Evolutionary conservation across 2,113 vertebrate species (phyloP).

Genomic region (Pogonocichla stellata): DNA sequence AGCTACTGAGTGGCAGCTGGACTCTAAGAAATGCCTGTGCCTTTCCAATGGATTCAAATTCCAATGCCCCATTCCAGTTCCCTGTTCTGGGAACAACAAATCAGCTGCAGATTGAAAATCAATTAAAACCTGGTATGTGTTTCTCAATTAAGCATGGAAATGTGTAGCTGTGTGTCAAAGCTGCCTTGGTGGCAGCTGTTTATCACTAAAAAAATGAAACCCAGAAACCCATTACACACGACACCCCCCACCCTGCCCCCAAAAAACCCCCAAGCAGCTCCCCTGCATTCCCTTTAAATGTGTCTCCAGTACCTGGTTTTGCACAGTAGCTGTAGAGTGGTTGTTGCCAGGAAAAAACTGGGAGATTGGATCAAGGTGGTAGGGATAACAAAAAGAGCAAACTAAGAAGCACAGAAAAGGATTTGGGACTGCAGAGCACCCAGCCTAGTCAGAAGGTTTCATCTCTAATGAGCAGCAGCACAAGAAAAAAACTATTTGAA

Average conservation of each 20-base stretch:
- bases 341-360: neutral
- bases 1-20: neutral
- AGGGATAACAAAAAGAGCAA: neutral
- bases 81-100: neutral
- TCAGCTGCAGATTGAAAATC: neutral
- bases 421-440: neutral
- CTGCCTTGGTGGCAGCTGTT: neutral
- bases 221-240: fast-evolving
- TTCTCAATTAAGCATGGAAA: neutral
- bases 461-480: neutral
- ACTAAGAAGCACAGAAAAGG: neutral
- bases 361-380: neutral
- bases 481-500: neutral
- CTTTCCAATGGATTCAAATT: neutral
- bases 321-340: neutral
- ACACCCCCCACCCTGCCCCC: neutral
- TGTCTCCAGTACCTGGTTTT: neutral
- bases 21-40: neutral
- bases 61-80: neutral
- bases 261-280: neutral
- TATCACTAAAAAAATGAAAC: neutral
- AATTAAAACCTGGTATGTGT: neutral
- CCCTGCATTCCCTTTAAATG: neutral
- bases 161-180: neutral
- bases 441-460: neutral